phyloP scores from a whole-genome alignment of 2,888 invertebrate species.

The Cosmopolites sordidus region DNA sequence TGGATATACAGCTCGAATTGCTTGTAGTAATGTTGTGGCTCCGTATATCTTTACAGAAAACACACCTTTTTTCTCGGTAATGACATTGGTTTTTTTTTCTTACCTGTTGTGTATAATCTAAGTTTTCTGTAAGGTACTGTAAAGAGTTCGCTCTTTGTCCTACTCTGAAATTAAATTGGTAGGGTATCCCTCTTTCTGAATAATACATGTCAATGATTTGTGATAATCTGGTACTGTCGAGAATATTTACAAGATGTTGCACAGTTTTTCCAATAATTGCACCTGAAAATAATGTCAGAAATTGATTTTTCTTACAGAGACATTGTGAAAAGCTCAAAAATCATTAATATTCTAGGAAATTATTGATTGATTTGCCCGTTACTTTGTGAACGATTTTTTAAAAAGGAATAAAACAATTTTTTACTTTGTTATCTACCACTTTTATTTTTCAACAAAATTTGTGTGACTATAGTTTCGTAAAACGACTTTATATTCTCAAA shows the following conservation, averaged over 20 bases:
- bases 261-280: slow-evolving; percentile 33
- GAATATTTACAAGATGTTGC: slow-evolving; percentile 24
- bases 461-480: too few relatives aligned
- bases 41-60: slow-evolving; percentile 40
- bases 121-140: slow-evolving; percentile 30
- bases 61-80: too few relatives aligned
- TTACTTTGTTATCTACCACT: too few relatives aligned
- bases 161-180: slow-evolving; percentile 55
- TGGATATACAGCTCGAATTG: slow-evolving; percentile 36
- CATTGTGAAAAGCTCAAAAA: too few relatives aligned
- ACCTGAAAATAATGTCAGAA: slow-evolving; percentile 30
- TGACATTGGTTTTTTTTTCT: not conserved
- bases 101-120: slow-evolving; percentile 16
- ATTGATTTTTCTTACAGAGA: too few relatives aligned
- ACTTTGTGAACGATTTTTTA: too few relatives aligned
- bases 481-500: too few relatives aligned
- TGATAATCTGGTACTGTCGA: slow-evolving; percentile 31
- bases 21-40: slow-evolving; percentile 40
- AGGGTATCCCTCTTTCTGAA: slow-evolving; percentile 58
- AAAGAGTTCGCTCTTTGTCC: slow-evolving; percentile 55
- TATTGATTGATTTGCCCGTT: too few relatives aligned
- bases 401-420: too few relatives aligned
- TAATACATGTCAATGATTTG: slow-evolving; percentile 53
- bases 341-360: too few relatives aligned
- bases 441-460: too few relatives aligned